Percentiles rank a stretch among this genome's conserved stretches.
phyloP scores from a whole-genome alignment of 2,888 invertebrate species.

The Eristalis arbustorum region DNA sequence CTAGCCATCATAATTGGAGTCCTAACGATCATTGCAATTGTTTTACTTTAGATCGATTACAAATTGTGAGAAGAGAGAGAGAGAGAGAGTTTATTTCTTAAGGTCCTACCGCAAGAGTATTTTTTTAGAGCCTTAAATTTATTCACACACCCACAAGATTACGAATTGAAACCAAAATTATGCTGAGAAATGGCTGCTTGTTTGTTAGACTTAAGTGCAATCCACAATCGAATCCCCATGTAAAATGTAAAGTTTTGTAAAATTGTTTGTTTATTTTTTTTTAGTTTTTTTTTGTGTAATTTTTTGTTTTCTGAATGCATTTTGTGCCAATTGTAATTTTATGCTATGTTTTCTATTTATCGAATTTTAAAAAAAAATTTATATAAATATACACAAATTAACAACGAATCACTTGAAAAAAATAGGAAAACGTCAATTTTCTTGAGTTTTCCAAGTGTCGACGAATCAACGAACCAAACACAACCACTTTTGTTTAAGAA shows the following conservation, averaged over 20 bases:
- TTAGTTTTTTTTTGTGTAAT: slow-evolving; percentile 9
- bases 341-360: slow-evolving; percentile 17
- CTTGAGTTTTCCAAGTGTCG: not conserved
- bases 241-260: slow-evolving; percentile 22
- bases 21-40: slow-evolving; percentile 85
- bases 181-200: slow-evolving; percentile 52
- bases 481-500: not conserved
- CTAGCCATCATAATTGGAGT: slow-evolving; percentile 88
- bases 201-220: slow-evolving; percentile 62
- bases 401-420: slow-evolving; percentile 41
- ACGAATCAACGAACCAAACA: not conserved
- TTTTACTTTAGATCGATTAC: slow-evolving; percentile 77
- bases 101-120: slow-evolving; percentile 62
- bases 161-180: slow-evolving; percentile 28
- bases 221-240: slow-evolving; percentile 42
- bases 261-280: slow-evolving; percentile 20
- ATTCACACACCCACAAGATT: slow-evolving; percentile 16
- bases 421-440: slow-evolving; percentile 72
- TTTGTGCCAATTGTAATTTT: slow-evolving; percentile 78
- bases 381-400: slow-evolving; percentile 28
- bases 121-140: slow-evolving; percentile 17
- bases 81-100: slow-evolving; percentile 19
- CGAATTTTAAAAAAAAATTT: not conserved
- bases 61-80: too few relatives aligned
- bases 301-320: slow-evolving; percentile 76